phyloP scores from a whole-genome alignment of 1,140 invertebrate genomes.

The Sitobion miscanthi region DNA sequence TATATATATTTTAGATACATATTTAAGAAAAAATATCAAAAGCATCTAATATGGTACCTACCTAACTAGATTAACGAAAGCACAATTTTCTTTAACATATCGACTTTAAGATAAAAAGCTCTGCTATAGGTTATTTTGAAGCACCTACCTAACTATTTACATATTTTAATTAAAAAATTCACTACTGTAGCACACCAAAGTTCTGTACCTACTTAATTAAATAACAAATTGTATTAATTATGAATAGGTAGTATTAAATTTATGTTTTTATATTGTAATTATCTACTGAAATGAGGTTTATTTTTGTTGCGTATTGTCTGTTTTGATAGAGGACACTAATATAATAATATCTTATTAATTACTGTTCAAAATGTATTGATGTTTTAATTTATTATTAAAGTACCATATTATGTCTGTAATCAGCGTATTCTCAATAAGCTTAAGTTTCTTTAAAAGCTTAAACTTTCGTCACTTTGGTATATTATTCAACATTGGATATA shows the following conservation, averaged over 20 bases:
- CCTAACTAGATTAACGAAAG: too few species aligned
- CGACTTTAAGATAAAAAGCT: too few species aligned
- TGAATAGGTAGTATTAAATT: too few species aligned
- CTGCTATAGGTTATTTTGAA: background rate
- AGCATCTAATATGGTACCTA: too few species aligned
- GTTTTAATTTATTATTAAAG: background rate
- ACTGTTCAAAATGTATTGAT: background rate
- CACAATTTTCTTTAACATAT: too few species aligned
- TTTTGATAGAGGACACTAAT: background rate
- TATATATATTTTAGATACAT: too few species aligned
- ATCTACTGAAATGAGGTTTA: background rate
- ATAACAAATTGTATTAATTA: too few species aligned
- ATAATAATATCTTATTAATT: too few species aligned
- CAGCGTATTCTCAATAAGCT: background rate
- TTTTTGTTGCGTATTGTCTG: background rate
- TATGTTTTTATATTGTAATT: background rate
- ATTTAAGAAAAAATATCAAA: too few species aligned
- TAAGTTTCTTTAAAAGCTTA: background rate
- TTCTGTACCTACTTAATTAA: too few species aligned
- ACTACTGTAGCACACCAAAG: background rate
- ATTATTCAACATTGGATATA: background rate
- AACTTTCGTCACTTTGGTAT: background rate
- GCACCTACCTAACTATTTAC: background rate
- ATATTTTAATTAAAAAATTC: background rate
- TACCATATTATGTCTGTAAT: background rate